Evolutionary conservation across 2,888 invertebrate genomes (phyloP).

Genomic region (Allophyes oxyacanthae): DNA sequence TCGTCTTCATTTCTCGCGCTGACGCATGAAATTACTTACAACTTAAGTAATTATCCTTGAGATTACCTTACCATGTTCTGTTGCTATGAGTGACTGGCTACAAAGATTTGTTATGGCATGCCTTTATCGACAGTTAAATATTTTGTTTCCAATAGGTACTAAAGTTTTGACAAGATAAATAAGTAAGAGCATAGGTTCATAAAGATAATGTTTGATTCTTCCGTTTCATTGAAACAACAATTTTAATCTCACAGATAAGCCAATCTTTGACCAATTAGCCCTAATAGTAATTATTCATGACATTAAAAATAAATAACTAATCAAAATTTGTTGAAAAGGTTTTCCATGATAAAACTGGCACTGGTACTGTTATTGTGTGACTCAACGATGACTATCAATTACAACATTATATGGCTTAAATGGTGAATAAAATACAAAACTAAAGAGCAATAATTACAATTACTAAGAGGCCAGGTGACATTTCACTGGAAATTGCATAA

Average conservation of each 20-base stretch:
- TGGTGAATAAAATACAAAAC: conserved; percentile 4
- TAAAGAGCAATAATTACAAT: conserved; percentile 19
- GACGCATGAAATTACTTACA: conserved; percentile 67
- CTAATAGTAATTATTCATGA: conserved; percentile 57
- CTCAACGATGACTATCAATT: conserved; percentile 20
- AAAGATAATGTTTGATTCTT: conserved; percentile 27
- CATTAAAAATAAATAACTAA: conserved; percentile 39
- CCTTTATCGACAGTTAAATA: conserved; percentile 17
- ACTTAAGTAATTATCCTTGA: conserved; percentile 72
- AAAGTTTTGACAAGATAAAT: conserved; percentile 9
- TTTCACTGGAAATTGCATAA: conserved; percentile 50
- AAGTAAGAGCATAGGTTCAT: conserved; percentile 1
- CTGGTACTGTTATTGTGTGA: conserved; percentile 8
- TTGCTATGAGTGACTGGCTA: conserved; percentile 34
- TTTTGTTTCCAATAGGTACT: background rate
- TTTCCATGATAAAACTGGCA: conserved; percentile 17
- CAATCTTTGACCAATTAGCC: conserved; percentile 59
- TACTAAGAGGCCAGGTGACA: conserved; percentile 29
- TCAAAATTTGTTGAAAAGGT: conserved; percentile 36
- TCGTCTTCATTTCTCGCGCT: conserved; percentile 69
- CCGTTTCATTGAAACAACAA: conserved; percentile 44
- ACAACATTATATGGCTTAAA: conserved; percentile 3
- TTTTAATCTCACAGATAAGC: conserved; percentile 55
- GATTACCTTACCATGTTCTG: conserved; percentile 72
- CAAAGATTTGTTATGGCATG: conserved; percentile 25